Evolutionary conservation across 2,797 vertebrate genomes (phyloP).

Genomic region (Epinephelus coioides): DNA sequence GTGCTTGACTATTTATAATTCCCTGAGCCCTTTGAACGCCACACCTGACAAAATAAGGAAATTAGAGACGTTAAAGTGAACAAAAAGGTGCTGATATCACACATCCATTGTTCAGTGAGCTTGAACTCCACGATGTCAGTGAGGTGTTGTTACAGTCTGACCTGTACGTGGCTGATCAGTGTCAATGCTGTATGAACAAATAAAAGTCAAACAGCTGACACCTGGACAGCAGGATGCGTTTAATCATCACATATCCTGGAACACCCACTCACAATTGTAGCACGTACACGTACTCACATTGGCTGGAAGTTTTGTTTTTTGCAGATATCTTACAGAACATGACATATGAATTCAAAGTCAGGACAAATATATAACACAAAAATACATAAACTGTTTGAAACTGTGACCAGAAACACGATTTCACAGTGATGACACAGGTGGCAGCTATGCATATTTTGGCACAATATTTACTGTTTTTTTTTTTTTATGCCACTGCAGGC

Average conservation of each 20-base stretch:
- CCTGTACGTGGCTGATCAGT: constrained; percentile 41
- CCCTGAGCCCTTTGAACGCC: constrained; percentile 17
- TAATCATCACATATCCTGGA: constrained; percentile 59
- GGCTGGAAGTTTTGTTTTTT: background rate
- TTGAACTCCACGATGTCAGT: constrained; percentile 30
- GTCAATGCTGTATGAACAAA: constrained; percentile 32
- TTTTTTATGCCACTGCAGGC: background rate
- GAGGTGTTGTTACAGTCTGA: constrained; percentile 63
- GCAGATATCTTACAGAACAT: background rate
- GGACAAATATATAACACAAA: background rate
- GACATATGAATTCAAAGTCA: background rate
- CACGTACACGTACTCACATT: background rate
- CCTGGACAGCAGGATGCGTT: constrained; percentile 69
- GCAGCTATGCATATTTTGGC: background rate
- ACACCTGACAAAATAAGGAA: constrained; percentile 68
- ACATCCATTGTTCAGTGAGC: constrained; percentile 57
- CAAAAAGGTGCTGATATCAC: constrained; percentile 49
- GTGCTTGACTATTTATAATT: constrained; percentile 29
- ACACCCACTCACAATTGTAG: background rate
- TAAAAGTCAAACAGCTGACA: constrained; percentile 67
- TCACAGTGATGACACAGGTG: background rate
- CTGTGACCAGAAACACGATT: background rate
- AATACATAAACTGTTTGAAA: background rate
- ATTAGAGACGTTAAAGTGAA: constrained; percentile 26
- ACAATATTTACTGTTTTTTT: constrained; percentile 1